Base-by-base conservation (phyloP, 2,113 vertebrate species). In the Xiphophorus hellerii region DNA sequence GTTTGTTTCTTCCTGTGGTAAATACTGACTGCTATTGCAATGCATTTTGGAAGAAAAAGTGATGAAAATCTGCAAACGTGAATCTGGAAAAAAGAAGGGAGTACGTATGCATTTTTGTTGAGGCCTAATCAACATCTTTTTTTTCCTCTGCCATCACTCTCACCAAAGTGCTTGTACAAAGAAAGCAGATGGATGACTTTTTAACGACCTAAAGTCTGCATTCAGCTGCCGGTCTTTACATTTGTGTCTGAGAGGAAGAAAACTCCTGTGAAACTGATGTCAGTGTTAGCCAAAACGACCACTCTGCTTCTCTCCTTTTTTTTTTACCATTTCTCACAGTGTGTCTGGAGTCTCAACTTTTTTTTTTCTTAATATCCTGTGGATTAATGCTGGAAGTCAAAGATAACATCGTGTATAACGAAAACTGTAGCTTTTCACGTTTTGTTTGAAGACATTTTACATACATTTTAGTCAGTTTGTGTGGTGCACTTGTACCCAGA, bases 141-240 rank as follows among this genome's bases (percentile, higher is more conserved):
- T 89, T 90, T 89, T 92, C 12, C 10, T 37, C 35, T 89, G 89
- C 88, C 93, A 88, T 89, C 91, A 90, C 90, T 93, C 84, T 94
- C 94, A 94, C 94, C 94, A 87, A 95, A 95, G 94, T 95, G 94
- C 94, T 94, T 88, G 90, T 93, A 94, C 85, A 91, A 90, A 90
- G 87, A 92, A 87, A 85, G 85, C 90, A 73, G 87, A 88, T 72
- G 72, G 83, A 91, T 48, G 81, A 90, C 42, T 81, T 35, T 58
- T 58, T 58, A 89, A 91, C 84, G 29, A 79, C 78, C 79, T 73
- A 74, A 58, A 58, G 77, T 88, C 76, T 85, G 81, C 81, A 27
- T 60, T 51, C 54, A 78, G 81, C 83, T 87, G 83, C 80, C 85
- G 81, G 44, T 80, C 74, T 76, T 69, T 75, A 71, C 68, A 76